A percentile compares a stretch with the other conserved stretches of the same genome.
phyloP scores from a whole-genome alignment of 2,888 invertebrate species.

The Rosalia funebris region DNA sequence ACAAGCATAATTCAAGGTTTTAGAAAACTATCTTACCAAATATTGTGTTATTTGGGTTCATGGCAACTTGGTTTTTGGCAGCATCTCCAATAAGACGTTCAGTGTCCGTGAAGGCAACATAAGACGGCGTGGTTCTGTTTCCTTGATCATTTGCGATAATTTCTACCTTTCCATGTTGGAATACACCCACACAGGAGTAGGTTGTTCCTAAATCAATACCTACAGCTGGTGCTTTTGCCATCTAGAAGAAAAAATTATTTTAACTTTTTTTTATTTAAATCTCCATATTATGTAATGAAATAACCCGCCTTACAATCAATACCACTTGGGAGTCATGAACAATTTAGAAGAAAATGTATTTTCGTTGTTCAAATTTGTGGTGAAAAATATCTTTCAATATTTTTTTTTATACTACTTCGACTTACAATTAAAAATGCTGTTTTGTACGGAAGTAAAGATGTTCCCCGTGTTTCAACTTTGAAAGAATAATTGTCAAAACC shows the following conservation, averaged over 20 bases:
- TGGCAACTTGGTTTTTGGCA: slow-evolving; percentile 85
- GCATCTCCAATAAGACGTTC: slow-evolving; percentile 86
- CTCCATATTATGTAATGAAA: slow-evolving; percentile 2
- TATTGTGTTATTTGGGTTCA: slow-evolving; percentile 90
- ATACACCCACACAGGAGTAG: slow-evolving; percentile 93
- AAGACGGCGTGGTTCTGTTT: slow-evolving; percentile 87
- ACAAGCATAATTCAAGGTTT: too few relatives aligned
- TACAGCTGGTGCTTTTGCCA: slow-evolving; percentile 82
- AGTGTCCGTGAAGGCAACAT: slow-evolving; percentile 87
- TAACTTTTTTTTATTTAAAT: background rate
- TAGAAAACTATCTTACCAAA: slow-evolving; percentile 82
- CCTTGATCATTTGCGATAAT: slow-evolving; percentile 92
- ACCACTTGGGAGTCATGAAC: background rate
- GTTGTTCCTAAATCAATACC: slow-evolving; percentile 98
- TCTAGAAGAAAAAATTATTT: slow-evolving; percentile 32
- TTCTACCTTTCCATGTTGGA: slow-evolving; percentile 91
- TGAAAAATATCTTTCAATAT: too few relatives aligned
- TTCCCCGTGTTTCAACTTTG: slow-evolving; percentile 27
- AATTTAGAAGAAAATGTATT: background rate
- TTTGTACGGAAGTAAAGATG: too few relatives aligned
- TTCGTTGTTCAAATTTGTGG: too few relatives aligned
- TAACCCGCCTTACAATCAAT: slow-evolving; percentile 3
- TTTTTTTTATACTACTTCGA: too few relatives aligned
- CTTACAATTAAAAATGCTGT: too few relatives aligned
- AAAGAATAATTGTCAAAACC: slow-evolving; percentile 26